Evolutionary conservation across 53 echinoderm and acorn worm genomes (phyloP).

Genomic region (Antedon mediterranea): DNA sequence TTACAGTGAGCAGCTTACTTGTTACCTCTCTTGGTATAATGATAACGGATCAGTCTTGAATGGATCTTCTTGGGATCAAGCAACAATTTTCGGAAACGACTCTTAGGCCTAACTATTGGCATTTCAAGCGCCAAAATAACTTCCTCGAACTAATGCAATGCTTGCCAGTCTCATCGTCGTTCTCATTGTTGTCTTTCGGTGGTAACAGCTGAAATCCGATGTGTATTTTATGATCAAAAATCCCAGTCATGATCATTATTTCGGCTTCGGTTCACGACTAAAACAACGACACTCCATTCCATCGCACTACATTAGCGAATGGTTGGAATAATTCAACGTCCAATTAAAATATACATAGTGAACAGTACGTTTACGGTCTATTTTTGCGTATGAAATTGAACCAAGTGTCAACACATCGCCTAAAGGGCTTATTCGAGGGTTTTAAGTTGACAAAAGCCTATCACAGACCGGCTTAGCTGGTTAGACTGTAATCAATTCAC

Average conservation of each 20-base stretch:
- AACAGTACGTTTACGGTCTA: not conserved
- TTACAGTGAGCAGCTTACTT: not conserved
- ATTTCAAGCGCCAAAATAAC: not conserved
- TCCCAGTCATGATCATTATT: not conserved
- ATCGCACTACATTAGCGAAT: not conserved
- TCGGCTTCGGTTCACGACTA: not conserved
- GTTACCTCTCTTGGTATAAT: too few relatives aligned
- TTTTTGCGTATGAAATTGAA: not conserved
- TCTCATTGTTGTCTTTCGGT: not conserved
- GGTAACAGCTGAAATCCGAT: not conserved
- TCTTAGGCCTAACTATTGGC: too few relatives aligned
- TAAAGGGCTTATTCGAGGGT: not conserved
- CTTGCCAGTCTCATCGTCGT: too few relatives aligned
- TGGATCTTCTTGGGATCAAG: too few relatives aligned
- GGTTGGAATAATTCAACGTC: not conserved
- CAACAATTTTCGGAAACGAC: not conserved
- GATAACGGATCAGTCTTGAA: too few relatives aligned
- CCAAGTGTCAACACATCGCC: not conserved
- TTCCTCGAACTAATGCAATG: too few relatives aligned
- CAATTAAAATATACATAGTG: not conserved
- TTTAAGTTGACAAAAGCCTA: not conserved
- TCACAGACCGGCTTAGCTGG: not conserved
- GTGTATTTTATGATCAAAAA: not conserved
- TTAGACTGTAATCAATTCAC: not conserved
- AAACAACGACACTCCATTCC: not conserved